Conservation (phyloP, 2,888 invertebrate genomes). For the Scelioninae gen. 2 region DNA sequence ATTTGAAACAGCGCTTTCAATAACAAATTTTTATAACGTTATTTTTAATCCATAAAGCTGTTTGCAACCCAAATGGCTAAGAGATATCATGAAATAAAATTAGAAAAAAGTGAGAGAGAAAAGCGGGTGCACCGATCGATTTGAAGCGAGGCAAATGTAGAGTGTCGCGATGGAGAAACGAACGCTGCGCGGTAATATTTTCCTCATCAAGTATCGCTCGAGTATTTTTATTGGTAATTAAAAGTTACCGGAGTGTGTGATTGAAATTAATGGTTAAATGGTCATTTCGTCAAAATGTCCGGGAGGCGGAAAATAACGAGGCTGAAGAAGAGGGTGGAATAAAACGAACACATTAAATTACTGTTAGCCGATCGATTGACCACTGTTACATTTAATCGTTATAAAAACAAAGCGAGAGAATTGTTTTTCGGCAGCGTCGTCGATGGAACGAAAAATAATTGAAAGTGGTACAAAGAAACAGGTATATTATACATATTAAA, state of each 20-base stretch:
- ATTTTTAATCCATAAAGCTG: conserved; percentile 34
- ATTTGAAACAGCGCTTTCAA: no score
- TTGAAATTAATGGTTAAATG: conserved; percentile 74
- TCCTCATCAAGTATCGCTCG: conserved; percentile 61
- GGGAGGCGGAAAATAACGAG: conserved; percentile 63
- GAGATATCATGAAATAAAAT: conserved; percentile 33
- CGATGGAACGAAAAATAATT: no score
- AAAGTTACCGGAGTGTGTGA: conserved; percentile 73
- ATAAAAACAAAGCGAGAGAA: conserved; percentile 24
- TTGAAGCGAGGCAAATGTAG: conserved; percentile 44
- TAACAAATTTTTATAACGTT: conserved; percentile 34
- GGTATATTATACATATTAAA: no score
- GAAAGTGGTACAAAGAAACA: no score
- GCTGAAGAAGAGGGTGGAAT: conserved; percentile 54
- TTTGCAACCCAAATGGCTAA: conserved; percentile 19
- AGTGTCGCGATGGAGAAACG: conserved; percentile 42
- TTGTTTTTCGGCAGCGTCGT: no score
- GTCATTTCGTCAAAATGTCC: conserved; percentile 67
- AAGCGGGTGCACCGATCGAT: conserved; percentile 47
- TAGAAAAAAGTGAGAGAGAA: not conserved
- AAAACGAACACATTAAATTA: conserved; percentile 58
- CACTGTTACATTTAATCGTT: conserved; percentile 39
- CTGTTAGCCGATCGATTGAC: conserved; percentile 54
- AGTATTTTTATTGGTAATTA: conserved; percentile 74
- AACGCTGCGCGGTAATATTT: conserved; percentile 53